Percentiles rank a stretch among this genome's conserved stretches.
Evolutionary conservation across 2,888 invertebrate species (phyloP).

Genomic region (Nomada fabriciana): DNA sequence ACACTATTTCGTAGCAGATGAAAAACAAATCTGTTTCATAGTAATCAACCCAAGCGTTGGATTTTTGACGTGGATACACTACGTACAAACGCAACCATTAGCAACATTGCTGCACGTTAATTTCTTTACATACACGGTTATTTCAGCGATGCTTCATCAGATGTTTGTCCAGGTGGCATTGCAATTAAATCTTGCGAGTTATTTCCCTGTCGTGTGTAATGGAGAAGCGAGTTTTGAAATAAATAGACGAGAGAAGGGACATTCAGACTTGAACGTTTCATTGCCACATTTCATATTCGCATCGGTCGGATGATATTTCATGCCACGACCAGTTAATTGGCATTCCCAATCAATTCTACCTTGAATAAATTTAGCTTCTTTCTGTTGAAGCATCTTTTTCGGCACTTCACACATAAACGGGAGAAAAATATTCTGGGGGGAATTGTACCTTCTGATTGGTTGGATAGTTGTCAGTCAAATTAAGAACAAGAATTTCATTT

Average conservation of each 20-base stretch:
- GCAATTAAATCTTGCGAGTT: no score
- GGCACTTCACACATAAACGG: background rate
- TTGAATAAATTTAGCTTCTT: slow-evolving; percentile 25
- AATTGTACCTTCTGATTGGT: background rate
- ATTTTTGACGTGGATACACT: background rate
- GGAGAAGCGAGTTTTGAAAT: background rate
- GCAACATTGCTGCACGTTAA: background rate
- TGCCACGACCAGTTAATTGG: slow-evolving; percentile 28
- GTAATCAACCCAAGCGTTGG: background rate
- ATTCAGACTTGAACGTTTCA: background rate
- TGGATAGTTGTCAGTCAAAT: no score
- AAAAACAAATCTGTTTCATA: background rate
- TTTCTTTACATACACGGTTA: background rate
- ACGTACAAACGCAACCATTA: background rate
- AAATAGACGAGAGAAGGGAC: background rate
- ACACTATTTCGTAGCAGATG: slow-evolving; percentile 6
- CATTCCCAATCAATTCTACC: slow-evolving; percentile 44
- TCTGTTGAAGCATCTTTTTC: background rate
- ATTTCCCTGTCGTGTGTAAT: no score
- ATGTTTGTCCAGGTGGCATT: background rate
- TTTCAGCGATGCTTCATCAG: background rate
- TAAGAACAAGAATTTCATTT: background rate
- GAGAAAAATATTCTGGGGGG: background rate
- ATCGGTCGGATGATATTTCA: slow-evolving; percentile 34
- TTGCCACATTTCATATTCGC: background rate